Conservation (phyloP, 2,888 invertebrate species). For the Gymnosoma rotundatum region DNA sequence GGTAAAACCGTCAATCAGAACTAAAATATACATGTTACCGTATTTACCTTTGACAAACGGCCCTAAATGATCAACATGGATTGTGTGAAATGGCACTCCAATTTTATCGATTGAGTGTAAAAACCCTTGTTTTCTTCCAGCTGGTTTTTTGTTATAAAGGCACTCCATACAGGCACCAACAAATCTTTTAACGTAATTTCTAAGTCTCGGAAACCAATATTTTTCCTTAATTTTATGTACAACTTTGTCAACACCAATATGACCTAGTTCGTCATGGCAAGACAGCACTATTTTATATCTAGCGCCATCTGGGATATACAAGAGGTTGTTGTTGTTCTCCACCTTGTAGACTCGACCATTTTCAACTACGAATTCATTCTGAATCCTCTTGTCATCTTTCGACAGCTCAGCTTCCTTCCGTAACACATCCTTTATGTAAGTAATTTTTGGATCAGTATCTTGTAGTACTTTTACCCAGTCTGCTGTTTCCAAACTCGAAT, state of each 20-base stretch:
- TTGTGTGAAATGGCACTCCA: neutral
- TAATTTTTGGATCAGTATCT: conserved; percentile 22
- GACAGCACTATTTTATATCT: conserved; percentile 27
- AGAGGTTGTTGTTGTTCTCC: too few relatives aligned
- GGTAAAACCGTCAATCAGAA: neutral
- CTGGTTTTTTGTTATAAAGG: conserved; percentile 72
- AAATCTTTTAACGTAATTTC: conserved; percentile 73
- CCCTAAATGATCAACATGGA: neutral
- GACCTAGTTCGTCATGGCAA: neutral
- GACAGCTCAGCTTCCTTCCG: conserved; percentile 12
- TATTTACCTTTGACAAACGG: conserved; percentile 5
- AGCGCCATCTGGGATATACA: too few relatives aligned
- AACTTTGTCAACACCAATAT: conserved; percentile 6
- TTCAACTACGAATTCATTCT: neutral
- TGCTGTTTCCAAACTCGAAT: conserved; percentile 26
- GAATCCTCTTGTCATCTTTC: neutral
- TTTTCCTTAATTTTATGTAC: conserved; percentile 53
- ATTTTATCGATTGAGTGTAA: neutral
- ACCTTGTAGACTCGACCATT: neutral
- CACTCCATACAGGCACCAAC: conserved; percentile 1
- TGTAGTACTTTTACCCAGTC: conserved; percentile 21
- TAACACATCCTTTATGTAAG: neutral
- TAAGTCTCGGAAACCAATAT: conserved; percentile 76
- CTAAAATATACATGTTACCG: neutral
- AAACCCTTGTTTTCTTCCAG: too few relatives aligned